Evolutionary conservation across 2,113 vertebrate species (phyloP), one percentile per base, ranked within the genome.

Genomic region (Hiodon tergisus): DNA sequence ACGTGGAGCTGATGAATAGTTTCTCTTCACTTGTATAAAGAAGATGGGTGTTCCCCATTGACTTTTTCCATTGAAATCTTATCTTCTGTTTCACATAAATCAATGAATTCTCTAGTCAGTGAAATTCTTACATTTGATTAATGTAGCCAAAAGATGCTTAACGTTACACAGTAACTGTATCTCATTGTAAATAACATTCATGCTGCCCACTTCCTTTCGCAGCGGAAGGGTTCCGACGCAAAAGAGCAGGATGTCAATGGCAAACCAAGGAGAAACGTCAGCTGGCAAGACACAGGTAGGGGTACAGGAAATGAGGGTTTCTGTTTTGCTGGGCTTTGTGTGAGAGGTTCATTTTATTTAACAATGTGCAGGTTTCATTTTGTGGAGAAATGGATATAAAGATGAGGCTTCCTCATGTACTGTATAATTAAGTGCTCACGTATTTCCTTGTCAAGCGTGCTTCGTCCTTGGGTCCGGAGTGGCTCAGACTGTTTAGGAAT

Each of bases 281-380:
- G 91, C 88, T 94, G 95, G 93, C 94, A 94, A 73, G 93, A 96
- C 80, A 92, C 93, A 83, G 95, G 95, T 96, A 84, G 87, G 87
- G 66, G 14, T 58, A 2, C 46, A 9, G 11, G 50, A 14, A 4
- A 31, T 73, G 31, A 31, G 31, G 31, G 31, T 65, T 31, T 7
- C 5, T 16, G 8, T 54, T 53, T 73, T 14, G 47, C 62, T 65
- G 54, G 54, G 9, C 31, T 63, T 52, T 4, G 46, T 10, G 8
- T 67, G 9, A 3, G 13, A 11, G 31, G 31, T 8, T 13, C 14
- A 46, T 53, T 17, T 61, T 46, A 10, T 17, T 52, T n/a, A 48
- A 6, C 3, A 17, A 57, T 54, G 13, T 69, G 31, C 31, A 31
- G 31, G 31, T 31, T 31, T 31, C 31, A 31, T 31, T 31, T 31